A percentile compares a stretch with the other conserved stretches of the same genome.
Evolutionary conservation across 1,140 invertebrate genomes (phyloP).

Genomic region (Bombus waltoni): DNA sequence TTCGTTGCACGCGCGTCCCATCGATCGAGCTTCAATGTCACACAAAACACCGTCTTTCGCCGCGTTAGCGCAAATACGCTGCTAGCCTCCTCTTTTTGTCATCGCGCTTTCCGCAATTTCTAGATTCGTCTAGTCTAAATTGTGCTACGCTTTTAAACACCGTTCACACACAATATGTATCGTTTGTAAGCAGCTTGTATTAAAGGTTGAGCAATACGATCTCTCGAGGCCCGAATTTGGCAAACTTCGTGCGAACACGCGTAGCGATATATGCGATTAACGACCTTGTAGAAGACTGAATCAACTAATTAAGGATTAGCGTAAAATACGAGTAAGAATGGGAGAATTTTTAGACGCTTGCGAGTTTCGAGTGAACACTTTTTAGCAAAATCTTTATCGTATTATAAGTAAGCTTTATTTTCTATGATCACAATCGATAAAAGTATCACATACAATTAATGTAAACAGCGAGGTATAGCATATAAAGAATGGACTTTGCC

Average conservation of each 20-base stretch:
- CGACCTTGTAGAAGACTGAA: conserved; percentile 16
- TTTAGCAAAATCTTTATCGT: not conserved
- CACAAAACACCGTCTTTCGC: not conserved
- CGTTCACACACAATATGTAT: not conserved
- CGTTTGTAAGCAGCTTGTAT: conserved; percentile 23
- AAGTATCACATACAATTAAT: conserved; percentile 11
- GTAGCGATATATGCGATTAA: not conserved
- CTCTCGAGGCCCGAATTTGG: not conserved
- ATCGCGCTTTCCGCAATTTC: not conserved
- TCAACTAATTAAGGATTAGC: not conserved
- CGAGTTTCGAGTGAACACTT: not conserved
- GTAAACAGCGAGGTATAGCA: conserved; percentile 23
- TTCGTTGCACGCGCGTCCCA: not conserved
- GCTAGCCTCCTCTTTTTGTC: not conserved
- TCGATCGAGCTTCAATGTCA: not conserved
- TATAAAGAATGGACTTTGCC: not conserved
- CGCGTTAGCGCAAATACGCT: not conserved
- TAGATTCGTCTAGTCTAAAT: not conserved
- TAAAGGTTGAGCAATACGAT: conserved; percentile 16
- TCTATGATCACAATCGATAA: not conserved
- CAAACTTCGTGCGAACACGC: conserved; percentile 9
- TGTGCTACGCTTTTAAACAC: not conserved
- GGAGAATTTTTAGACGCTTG: not conserved
- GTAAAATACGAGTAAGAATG: not conserved
- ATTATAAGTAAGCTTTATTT: conserved; percentile 17